Evolutionary conservation across 2,888 invertebrate genomes (phyloP), one percentile per base, ranked within the genome.

Genomic region (Caenorhabditis zanzibari): DNA sequence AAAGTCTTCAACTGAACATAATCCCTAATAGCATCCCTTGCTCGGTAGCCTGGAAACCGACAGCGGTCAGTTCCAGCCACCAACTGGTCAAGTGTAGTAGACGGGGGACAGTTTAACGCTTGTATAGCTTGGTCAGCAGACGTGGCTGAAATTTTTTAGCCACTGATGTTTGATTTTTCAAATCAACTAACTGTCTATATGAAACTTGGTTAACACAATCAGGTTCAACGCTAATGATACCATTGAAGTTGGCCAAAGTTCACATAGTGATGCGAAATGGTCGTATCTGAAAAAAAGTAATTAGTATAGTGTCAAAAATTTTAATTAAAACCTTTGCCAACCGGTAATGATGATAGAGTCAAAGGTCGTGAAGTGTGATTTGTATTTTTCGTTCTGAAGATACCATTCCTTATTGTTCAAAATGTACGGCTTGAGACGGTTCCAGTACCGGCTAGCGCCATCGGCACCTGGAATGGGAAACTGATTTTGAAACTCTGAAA

Each of bases 401-500:
- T 59, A 86, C 89, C 89, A 89, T 56, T 82, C 85, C 56, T 88
- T 82, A 44, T 87, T 89, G 80, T 89, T 89, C 44, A 86, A 35
- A 22, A 89, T 66, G 44, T 89, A 89, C 0, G 89, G 89, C 41
- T 85, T 86, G 41, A 89, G 79, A 24, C 81, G 61, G 58, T 89
- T 89, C 81, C 86, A 86, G 47, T 85, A 85, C 2, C 83, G 72
- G 54, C 73, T 85, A 24, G 85, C 81, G 12, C 88, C 88, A 69
- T 89, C 86, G 22, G 89, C 89, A n/a, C 89, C 87, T 85, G 32
- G 74, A 85, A 47, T n/a, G n/a, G n/a, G n/a, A n/a, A n/a, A n/a
- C n/a, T n/a, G n/a, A n/a, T n/a, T n/a, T n/a, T n/a, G n/a, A n/a
- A n/a, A n/a, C n/a, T n/a, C n/a, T n/a, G n/a, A n/a, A n/a, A n/a